Evolutionary conservation across 2,113 vertebrate species (phyloP), one percentile per base, ranked within the genome.

Genomic region (Bombycilla garrulus): DNA sequence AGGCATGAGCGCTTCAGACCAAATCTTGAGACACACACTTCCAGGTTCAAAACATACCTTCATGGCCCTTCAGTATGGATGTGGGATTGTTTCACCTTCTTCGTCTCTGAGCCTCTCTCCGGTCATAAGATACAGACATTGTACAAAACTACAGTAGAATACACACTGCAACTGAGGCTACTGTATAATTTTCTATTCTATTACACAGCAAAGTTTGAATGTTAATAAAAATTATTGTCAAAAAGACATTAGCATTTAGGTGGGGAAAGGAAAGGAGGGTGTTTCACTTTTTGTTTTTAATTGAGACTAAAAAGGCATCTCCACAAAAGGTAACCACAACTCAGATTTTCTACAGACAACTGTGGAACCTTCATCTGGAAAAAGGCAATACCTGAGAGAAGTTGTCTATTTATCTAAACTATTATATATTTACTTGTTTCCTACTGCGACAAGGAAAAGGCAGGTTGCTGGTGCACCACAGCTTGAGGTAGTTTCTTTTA

Each of bases 381-480:
- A 96, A 67, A 95, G 60, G 29, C 45, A 92, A 72, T 77, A 95
- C 60, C 79, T 92, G 90, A 95, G 97, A 95, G 50, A 95, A 97
- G 57, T 53, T 92, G 64, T 79, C 87, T 96, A 4, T 94, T 96
- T 90, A 65, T 92, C 74, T 38, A 80, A 73, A 91, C 86, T 81
- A 62, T 65, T 92, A 38, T 92, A 66, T 80, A 54, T 74, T 92
- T 76, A 31, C 80, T 74, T 95, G 71, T 93, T 97, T 95, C 50
- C 62, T 82, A 53, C 81, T 56, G 44, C 13, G 45, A 94, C 42
- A 54, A 86, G 74, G 25, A 40, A 92, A 94, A 95, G 91, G 70
- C 74, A 86, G 77, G 92, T 95, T 92, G 67, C 66, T 91, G 71
- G 88, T 82, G 35, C 51, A 42, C 87, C 85, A 40, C 51, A 87